Base-by-base conservation (phyloP, 2,888 invertebrate genomes). In the Sphinx pinastri region DNA sequence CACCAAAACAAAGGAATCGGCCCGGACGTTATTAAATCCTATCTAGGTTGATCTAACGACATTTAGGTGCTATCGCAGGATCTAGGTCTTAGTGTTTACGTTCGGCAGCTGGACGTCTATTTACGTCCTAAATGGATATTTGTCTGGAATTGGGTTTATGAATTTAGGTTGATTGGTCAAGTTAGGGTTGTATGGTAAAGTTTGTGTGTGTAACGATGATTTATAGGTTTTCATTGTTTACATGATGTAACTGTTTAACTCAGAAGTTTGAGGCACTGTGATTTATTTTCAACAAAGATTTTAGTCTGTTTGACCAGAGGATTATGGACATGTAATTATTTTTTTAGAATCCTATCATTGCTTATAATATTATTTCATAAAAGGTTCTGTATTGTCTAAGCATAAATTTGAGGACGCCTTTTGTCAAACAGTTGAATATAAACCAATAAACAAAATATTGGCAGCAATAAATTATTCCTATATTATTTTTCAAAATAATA, bases 1-100 rank as follows among this genome's bases (percentile, higher is more conserved):
- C 77, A 73, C 12, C 71, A 68, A 80, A 83, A 88, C 87, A 87
- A 87, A 87, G 87, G 84, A 84, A 82, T 87, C 81, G 79, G 72
- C 77, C 71, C 70, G 71, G 74, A 69, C 70, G 76, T 75, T 77
- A 76, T 73, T 72, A 73, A 75, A 75, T 70, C 71, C 71, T 75
- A 84, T 81, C 82, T 87, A 83, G 86, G 85, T 81, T 85, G 86
- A 87, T 88, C 85, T 84, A 83, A 84, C 79, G 84, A 84, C 85
- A 83, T 84, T 83, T 82, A 81, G 79, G 81, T 71, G 76, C 83
- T 81, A 84, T 81, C 81, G 78, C 55, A 67, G 68, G 74, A 85
- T 84, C 84, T 85, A 81, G 81, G 80, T 77, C 57, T 68, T 57
- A 54, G 68, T 52, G 25, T 57, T 68, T 60, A 68, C 68, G 38